Evolutionary conservation across 2,888 invertebrate species (phyloP).

Genomic region (Phasia obesa): DNA sequence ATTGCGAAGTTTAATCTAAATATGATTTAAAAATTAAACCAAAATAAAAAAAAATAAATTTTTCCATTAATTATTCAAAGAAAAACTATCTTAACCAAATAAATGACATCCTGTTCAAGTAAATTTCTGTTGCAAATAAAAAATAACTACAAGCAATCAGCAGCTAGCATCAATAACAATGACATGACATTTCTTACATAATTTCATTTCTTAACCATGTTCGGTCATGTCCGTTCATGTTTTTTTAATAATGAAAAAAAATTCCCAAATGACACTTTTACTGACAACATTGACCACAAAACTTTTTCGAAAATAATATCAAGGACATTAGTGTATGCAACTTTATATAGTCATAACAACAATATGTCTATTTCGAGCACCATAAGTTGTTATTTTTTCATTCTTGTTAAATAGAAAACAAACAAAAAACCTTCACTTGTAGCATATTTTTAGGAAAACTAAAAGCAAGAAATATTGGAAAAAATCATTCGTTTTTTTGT

Average conservation of each 20-base stretch:
- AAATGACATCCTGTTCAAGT: constrained; percentile 62
- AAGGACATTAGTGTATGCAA: constrained; percentile 15
- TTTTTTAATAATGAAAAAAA: constrained; percentile 16
- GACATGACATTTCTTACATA: constrained; percentile 32
- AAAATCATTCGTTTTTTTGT: constrained; percentile 4
- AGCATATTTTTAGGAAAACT: constrained; percentile 14
- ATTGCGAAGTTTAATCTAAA: too few species aligned
- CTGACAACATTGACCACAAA: constrained; percentile 63
- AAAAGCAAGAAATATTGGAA: constrained; percentile 17
- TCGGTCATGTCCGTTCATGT: constrained; percentile 20
- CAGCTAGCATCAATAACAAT: constrained; percentile 19
- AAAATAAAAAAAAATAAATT: too few species aligned
- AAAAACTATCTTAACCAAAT: constrained; percentile 48
- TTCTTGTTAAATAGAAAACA: constrained; percentile 5
- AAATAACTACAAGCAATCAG: neutral
- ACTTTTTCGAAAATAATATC: constrained; percentile 34
- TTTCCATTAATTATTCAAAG: neutral
- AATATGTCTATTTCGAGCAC: constrained; percentile 50
- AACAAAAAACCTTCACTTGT: constrained; percentile 9
- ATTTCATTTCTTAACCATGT: constrained; percentile 50
- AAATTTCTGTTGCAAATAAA: constrained; percentile 9
- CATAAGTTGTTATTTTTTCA: constrained; percentile 29
- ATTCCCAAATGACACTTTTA: constrained; percentile 60
- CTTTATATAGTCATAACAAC: constrained; percentile 29
- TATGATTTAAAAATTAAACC: too few species aligned